A percentile compares a stretch with the other conserved stretches of the same genome.
phyloP scores from a whole-genome alignment of 2,113 vertebrate genomes.

The Carollia perspicillata region DNA sequence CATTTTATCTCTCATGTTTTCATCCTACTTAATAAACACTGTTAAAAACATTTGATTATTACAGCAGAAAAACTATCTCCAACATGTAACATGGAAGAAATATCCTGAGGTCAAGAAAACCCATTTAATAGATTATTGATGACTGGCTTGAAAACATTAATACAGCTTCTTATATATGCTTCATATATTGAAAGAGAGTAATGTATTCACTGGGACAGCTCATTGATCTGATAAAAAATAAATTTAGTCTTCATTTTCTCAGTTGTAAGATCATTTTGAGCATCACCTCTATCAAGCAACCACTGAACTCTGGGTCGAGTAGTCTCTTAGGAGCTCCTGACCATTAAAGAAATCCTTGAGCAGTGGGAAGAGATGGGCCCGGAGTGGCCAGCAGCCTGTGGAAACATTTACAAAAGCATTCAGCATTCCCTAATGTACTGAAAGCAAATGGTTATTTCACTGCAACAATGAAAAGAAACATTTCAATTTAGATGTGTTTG shows the following conservation, averaged over 20 bases:
- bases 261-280: background rate
- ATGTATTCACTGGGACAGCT: background rate
- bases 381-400: slow-evolving; percentile 18
- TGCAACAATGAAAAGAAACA: slow-evolving; percentile 66
- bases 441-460: slow-evolving; percentile 64
- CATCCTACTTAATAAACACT: background rate
- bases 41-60: background rate
- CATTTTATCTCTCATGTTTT: background rate
- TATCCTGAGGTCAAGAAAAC: background rate
- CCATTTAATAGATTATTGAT: background rate
- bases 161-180: background rate
- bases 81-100: background rate
- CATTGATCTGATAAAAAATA: background rate
- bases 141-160: background rate
- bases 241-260: background rate
- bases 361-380: background rate
- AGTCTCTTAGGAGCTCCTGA: background rate
- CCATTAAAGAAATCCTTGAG: slow-evolving; percentile 33
- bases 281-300: background rate
- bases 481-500: slow-evolving; percentile 70
- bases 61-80: background rate
- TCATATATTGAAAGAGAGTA: background rate
- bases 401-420: slow-evolving; percentile 61
- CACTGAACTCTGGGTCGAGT: background rate
- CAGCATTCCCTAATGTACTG: slow-evolving; percentile 36